Base-by-base conservation (phyloP, 2,888 invertebrate species). In the Melanchra persicariae region DNA sequence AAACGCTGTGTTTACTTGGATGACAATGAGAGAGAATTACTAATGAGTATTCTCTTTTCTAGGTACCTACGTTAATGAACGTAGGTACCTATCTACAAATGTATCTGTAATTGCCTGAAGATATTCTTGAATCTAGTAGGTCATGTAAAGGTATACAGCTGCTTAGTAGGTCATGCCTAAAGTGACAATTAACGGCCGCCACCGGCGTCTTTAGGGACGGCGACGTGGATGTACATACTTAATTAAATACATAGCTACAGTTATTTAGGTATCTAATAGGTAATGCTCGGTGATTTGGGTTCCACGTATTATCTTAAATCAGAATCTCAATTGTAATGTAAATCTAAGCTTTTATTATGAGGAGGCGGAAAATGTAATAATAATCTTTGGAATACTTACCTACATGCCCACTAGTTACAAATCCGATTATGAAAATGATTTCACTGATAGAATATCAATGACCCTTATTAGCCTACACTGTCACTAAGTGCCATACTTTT, bases 171-270 rank as follows among this genome's bases (percentile, higher is more conserved):
- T 67, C 82, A 69, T 63, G 70, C 62, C 74, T 65, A 74, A 70
- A 79, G 65, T 79, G 76, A 74, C 59, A 74, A 79, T 76, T 79
- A 74, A 79, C 74, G 45, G 58, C 45, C 40, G 79, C 66, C 61
- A 37, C 55, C 37, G 64, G 49, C 55, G 79, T 66, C 74, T 66
- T 60, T 37, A 51, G 60, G 67, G 61, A 74, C 57, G 61, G 58
- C 57, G 24, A 10, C 43, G 52, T 26, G n/a, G 34, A 52, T 66
- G 66, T 63, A 51, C 5, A 63, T 64, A 24, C 58, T 10, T 40
- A 59, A 9, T 24, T 30, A 15, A 57, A 74, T 19, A 61, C n/a
- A 60, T 43, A 19, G 1, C 30, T 52, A 57, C 26, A 54, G 49
- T 49, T 51, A 69, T 76, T 76, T 49, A 57, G 43, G 26, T 49